Conservation (phyloP, 1,140 invertebrate genomes). For the Drosophila novamexicana region DNA sequence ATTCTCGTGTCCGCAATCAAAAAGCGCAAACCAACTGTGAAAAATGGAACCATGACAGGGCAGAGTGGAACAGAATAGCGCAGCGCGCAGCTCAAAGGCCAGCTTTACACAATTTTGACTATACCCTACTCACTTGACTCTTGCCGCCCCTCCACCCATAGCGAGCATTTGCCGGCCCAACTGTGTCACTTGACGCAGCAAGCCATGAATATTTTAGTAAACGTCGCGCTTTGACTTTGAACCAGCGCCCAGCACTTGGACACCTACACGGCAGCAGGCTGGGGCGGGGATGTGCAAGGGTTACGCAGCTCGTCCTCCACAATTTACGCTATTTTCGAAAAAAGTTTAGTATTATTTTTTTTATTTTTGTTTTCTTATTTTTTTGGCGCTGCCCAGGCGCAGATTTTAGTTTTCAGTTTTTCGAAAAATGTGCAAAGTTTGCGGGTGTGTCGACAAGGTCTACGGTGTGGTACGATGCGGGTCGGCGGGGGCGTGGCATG, state of each 20-base stretch:
- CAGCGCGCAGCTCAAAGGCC: constrained; percentile 54
- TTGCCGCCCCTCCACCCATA: background rate
- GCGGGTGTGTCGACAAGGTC: constrained; percentile 66
- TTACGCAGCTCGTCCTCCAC: constrained; percentile 46
- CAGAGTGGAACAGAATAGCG: constrained; percentile 30
- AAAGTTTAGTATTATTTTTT: constrained; percentile 40
- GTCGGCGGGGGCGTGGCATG: constrained; percentile 8
- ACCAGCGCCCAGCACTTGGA: constrained; percentile 52
- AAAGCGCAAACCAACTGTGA: constrained; percentile 49
- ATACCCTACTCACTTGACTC: background rate
- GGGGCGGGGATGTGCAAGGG: constrained; percentile 39
- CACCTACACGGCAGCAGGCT: constrained; percentile 46
- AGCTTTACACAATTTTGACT: constrained; percentile 35
- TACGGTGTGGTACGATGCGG: constrained; percentile 10
- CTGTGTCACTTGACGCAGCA: constrained; percentile 70
- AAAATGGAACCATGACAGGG: constrained; percentile 20
- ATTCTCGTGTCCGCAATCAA: constrained; percentile 71
- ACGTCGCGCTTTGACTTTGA: constrained; percentile 75
- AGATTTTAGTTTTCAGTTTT: constrained; percentile 58
- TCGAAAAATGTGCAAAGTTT: constrained; percentile 73
- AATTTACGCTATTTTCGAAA: constrained; percentile 75
- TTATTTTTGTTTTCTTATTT: constrained; percentile 31
- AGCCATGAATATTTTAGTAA: constrained; percentile 80
- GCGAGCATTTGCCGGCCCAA: constrained; percentile 18
- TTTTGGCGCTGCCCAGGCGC: constrained; percentile 25